phyloP scores from a whole-genome alignment of 2,797 vertebrate species.

The Arvicola amphibius region DNA sequence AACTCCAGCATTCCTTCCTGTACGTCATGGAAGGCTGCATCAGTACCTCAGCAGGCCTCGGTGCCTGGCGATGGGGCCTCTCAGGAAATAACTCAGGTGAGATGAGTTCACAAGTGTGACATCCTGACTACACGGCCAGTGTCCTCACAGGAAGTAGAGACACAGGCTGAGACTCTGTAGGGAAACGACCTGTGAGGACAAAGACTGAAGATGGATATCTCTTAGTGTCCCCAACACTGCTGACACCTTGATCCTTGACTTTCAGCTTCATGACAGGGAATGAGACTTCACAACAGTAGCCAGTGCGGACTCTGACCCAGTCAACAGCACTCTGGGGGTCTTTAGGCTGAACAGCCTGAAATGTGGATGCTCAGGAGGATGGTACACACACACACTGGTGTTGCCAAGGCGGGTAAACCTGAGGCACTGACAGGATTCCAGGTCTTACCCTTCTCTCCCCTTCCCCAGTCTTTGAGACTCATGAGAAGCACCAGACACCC shows the following conservation, averaged over 20 bases:
- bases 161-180: accelerated
- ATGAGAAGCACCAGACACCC: neutral
- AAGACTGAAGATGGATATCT: accelerated
- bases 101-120: accelerated
- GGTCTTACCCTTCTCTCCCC: neutral
- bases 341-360: neutral
- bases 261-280: accelerated
- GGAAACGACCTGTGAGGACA: accelerated
- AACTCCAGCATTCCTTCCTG: neutral
- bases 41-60: neutral
- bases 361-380: neutral
- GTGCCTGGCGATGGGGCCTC: neutral
- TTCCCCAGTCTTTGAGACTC: neutral
- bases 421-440: accelerated
- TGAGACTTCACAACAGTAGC: accelerated
- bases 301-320: accelerated
- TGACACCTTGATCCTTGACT: neutral
- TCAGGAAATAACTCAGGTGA: neutral
- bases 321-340: accelerated
- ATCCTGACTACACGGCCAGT: accelerated
- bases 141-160: neutral
- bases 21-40: neutral
- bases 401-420: neutral
- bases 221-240: too few relatives aligned
- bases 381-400: accelerated